Conservation (phyloP, 2,888 invertebrate species). For the Himalopsyche japonica region DNA sequence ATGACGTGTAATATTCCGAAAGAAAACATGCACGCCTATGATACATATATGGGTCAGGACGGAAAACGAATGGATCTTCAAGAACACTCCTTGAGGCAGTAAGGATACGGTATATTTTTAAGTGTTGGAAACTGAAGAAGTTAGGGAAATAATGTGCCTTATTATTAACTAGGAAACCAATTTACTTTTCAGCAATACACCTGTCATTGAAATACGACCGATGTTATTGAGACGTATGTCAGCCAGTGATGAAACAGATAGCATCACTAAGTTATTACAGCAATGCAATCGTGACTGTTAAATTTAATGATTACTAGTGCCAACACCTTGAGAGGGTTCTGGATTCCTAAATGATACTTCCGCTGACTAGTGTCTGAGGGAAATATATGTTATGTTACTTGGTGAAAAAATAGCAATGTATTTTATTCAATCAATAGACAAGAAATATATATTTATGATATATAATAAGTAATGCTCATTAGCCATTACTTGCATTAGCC, state of each 20-base stretch:
- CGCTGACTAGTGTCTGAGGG: no score
- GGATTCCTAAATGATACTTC: no score
- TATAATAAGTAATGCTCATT: no score
- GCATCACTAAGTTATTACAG: not conserved
- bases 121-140: slow-evolving; percentile 1
- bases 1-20: not conserved
- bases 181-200: slow-evolving; percentile 6
- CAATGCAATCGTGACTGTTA: not conserved
- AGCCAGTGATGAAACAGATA: slow-evolving; percentile 10
- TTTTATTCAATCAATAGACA: no score
- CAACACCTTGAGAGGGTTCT: no score
- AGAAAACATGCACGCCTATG: not conserved
- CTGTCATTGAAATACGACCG: slow-evolving; percentile 29
- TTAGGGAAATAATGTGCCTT: not conserved
- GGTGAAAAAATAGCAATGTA: no score
- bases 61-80: not conserved
- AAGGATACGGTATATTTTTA: not conserved
- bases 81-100: not conserved
- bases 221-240: slow-evolving; percentile 17
- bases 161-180: not conserved
- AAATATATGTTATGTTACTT: no score
- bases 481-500: no score
- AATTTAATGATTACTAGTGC: not conserved
- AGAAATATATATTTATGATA: no score
- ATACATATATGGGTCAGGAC: not conserved